These are phyloP conservation scores for Phytoseiulus persimilis DNA, from an alignment of 2,888 invertebrate species.

Conservation along the genomic window DNA sequence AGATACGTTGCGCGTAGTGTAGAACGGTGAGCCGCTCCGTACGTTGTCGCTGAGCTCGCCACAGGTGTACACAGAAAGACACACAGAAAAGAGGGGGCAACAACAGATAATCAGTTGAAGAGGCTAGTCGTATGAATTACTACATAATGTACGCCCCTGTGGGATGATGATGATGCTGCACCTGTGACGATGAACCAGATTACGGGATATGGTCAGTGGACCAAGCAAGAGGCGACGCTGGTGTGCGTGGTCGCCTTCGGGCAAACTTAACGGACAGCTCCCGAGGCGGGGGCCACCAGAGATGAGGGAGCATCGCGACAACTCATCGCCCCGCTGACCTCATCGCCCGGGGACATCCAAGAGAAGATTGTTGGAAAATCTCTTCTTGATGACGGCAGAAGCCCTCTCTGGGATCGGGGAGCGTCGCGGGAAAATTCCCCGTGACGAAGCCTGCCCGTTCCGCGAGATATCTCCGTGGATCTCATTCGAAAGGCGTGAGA, in stretches of 20 bases:
- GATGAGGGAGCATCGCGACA: not conserved
- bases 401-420: too few species aligned
- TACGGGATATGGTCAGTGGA: constrained; percentile 5
- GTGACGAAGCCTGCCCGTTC: too few species aligned
- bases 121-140: not conserved
- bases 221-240: not conserved
- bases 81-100: not conserved
- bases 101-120: not conserved
- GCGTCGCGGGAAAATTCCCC: too few species aligned
- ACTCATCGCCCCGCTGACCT: not conserved
- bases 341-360: not conserved
- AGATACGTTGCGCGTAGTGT: not conserved
- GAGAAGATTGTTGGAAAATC: too few species aligned
- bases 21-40: not conserved
- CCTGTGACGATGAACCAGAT: not conserved
- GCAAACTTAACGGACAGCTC: not conserved
- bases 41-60: not conserved
- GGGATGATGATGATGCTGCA: not conserved
- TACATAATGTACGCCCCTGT: constrained; percentile 5
- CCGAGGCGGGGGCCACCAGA: not conserved
- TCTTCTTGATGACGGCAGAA: too few species aligned
- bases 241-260: not conserved
- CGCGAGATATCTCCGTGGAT: too few species aligned
- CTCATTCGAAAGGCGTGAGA: too few species aligned
- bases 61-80: not conserved